Conservation (phyloP, 2,797 vertebrate species). For the Hippocampus kuda region DNA sequence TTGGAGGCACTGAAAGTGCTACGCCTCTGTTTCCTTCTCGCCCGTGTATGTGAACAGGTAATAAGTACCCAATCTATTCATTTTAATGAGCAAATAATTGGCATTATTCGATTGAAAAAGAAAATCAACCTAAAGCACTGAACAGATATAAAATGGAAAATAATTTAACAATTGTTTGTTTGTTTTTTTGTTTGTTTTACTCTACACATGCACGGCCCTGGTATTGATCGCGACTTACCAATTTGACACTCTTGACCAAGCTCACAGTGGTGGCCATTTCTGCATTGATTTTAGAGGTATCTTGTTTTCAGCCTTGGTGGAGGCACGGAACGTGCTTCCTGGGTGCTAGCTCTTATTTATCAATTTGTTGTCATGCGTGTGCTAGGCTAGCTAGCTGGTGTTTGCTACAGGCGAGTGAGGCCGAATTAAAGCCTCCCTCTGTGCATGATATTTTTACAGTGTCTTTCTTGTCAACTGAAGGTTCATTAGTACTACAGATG, state of each 20-base stretch:
- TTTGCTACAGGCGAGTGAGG: slow-evolving; percentile 31
- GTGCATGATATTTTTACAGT: slow-evolving; percentile 35
- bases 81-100: no score
- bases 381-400: slow-evolving; percentile 17
- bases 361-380: slow-evolving; percentile 19
- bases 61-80: no score
- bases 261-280: background rate
- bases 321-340: background rate
- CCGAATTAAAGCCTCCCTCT: slow-evolving; percentile 37
- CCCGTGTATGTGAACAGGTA: no score
- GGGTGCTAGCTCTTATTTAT: background rate
- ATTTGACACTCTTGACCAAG: background rate
- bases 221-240: background rate
- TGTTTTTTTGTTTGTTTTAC: no score
- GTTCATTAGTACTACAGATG: slow-evolving; percentile 34
- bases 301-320: background rate
- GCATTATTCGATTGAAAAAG: no score
- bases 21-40: no score
- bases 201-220: no score
- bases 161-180: no score
- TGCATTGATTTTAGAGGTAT: background rate
- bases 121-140: no score
- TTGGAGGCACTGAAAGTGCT: no score
- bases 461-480: slow-evolving; percentile 31
- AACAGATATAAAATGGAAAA: no score